phyloP scores from a whole-genome alignment of 2,888 invertebrate species.

The Lithophane leautieri region DNA sequence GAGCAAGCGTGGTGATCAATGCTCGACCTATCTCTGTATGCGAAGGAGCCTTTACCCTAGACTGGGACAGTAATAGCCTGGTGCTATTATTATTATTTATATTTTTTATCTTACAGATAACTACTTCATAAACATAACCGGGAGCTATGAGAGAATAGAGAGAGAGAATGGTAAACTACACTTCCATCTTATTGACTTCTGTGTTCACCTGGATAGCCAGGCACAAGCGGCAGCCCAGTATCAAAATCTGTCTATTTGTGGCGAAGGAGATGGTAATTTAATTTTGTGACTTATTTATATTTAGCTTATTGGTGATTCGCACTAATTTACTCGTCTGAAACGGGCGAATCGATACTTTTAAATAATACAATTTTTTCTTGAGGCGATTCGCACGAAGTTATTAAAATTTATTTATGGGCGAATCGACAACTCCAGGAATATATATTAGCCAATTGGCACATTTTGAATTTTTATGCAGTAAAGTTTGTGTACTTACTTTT shows the following conservation, averaged over 20 bases:
- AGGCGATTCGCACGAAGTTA: too few species aligned
- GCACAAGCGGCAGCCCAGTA: slow-evolving; percentile 54
- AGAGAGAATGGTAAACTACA: slow-evolving; percentile 39
- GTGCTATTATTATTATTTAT: not conserved
- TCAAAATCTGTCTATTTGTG: slow-evolving; percentile 66
- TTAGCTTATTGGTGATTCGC: too few species aligned
- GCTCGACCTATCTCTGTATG: not conserved
- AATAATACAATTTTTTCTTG: too few species aligned
- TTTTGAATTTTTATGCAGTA: too few species aligned
- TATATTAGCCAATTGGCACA: too few species aligned
- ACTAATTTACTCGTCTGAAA: too few species aligned
- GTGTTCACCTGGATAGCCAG: slow-evolving; percentile 46
- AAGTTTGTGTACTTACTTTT: too few species aligned
- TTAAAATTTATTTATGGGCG: too few species aligned
- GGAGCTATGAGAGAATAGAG: slow-evolving; percentile 21
- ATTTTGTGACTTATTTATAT: not conserved
- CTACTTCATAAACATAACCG: slow-evolving; percentile 30
- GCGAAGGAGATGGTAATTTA: slow-evolving; percentile 63
- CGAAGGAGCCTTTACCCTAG: too few species aligned
- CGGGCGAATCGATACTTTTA: too few species aligned
- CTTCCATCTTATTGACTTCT: slow-evolving; percentile 64
- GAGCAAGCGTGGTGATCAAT: not conserved
- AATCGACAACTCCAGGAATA: too few species aligned
- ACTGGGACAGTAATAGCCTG: too few species aligned
- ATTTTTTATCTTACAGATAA: slow-evolving; percentile 38